Evolutionary conservation across 2,797 vertebrate species (phyloP).

Genomic region (Cetoscarus ocellatus): DNA sequence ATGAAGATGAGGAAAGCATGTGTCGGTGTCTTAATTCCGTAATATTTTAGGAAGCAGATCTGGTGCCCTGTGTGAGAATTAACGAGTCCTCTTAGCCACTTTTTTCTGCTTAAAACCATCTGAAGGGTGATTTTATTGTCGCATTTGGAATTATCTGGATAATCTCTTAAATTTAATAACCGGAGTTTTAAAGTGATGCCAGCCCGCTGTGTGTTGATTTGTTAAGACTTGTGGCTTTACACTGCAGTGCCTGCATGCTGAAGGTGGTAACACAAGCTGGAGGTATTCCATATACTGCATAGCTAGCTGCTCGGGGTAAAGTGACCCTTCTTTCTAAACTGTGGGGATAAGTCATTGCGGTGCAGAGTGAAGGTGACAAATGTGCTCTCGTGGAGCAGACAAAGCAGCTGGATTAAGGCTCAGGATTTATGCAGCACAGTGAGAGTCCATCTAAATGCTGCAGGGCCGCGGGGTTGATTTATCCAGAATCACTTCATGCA

Average conservation of each 20-base stretch:
- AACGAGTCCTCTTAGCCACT: background rate
- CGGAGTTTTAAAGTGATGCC: background rate
- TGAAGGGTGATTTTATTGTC: background rate
- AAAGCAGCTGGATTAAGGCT: background rate
- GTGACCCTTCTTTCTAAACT: slow-evolving; percentile 12
- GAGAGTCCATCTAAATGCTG: background rate
- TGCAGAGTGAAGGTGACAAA: slow-evolving; percentile 22
- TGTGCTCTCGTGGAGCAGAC: background rate
- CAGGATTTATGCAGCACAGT: background rate
- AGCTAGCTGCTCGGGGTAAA: slow-evolving; percentile 34
- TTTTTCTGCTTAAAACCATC: background rate
- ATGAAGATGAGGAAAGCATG: slow-evolving; percentile 1
- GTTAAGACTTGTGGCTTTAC: slow-evolving; percentile 30
- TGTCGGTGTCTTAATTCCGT: background rate
- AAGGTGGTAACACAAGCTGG: slow-evolving; percentile 18
- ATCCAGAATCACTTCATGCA: background rate
- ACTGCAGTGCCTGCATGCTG: slow-evolving; percentile 1
- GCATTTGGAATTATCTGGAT: background rate
- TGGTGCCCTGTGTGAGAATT: background rate
- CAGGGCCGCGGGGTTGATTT: background rate
- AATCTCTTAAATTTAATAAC: background rate
- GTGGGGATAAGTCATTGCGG: background rate
- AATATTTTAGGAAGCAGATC: background rate
- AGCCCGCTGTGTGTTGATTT: slow-evolving; percentile 2
- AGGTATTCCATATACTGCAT: slow-evolving; percentile 35